A percentile compares a stretch with the other conserved stretches of the same genome.
These are phyloP conservation scores for Sylvietta virens DNA, from an alignment of 2,113 vertebrate species.

Conservation along the genomic window DNA sequence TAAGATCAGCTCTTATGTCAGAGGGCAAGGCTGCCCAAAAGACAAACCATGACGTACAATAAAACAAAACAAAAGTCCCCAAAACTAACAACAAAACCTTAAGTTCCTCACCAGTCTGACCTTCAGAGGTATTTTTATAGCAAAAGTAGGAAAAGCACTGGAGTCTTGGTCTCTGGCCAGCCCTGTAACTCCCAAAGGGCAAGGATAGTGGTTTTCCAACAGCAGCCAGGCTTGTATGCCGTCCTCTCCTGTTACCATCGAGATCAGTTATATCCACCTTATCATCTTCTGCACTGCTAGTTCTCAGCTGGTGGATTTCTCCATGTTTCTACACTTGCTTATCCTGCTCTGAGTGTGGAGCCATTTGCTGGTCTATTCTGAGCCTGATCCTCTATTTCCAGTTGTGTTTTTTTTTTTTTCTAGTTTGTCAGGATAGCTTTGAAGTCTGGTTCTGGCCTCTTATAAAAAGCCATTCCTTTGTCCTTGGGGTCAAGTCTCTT, in stretches of 20 bases:
- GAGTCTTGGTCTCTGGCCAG: neutral
- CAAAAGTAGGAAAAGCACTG: neutral
- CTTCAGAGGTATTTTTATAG: neutral
- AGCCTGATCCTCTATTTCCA: neutral
- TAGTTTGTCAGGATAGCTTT: neutral
- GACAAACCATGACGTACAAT: neutral
- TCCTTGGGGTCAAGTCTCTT: neutral
- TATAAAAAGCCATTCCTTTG: neutral
- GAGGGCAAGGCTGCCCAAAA: neutral
- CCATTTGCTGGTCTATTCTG: neutral
- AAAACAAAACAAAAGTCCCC: neutral
- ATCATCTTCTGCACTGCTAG: neutral
- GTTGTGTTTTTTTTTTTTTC: neutral
- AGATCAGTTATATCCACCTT: neutral
- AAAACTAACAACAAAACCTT: neutral
- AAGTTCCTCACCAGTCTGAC: neutral
- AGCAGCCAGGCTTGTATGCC: neutral
- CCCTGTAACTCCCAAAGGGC: neutral
- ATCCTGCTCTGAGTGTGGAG: neutral
- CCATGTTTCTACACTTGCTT: neutral
- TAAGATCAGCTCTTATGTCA: neutral
- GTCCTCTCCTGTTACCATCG: neutral
- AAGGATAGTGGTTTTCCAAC: neutral
- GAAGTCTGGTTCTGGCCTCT: neutral
- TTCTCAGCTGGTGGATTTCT: neutral